Conservation (phyloP, 2,113 vertebrate genomes). For the Apodemus sylvaticus region DNA sequence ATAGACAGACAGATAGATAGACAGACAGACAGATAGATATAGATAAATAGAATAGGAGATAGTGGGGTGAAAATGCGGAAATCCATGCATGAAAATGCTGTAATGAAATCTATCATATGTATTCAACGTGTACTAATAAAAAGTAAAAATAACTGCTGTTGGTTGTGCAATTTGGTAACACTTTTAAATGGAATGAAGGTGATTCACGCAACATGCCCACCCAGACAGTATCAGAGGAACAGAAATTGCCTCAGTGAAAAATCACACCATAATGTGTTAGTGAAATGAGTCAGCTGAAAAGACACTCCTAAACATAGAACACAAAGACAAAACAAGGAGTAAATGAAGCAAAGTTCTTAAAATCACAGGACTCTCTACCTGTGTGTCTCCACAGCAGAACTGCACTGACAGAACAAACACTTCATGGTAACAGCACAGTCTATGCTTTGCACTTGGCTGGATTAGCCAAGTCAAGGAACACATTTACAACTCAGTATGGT, state of each 20-base stretch:
- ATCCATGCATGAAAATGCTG: neutral
- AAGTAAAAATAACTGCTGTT: neutral
- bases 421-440: too few species aligned
- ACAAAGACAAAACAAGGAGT: neutral
- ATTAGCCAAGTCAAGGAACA: neutral
- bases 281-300: conserved; percentile 1
- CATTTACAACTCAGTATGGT: neutral
- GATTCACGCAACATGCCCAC: neutral
- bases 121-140: neutral
- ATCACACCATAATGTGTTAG: neutral
- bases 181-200: neutral
- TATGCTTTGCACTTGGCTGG: rapidly evolving
- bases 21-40: too few species aligned
- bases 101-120: neutral
- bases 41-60: neutral
- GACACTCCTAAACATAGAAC: neutral
- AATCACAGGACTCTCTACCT: neutral
- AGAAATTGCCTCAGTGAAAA: neutral
- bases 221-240: neutral
- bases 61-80: neutral
- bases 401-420: neutral
- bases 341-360: neutral
- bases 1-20: too few species aligned
- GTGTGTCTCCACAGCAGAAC: neutral
- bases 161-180: neutral